A percentile compares a stretch with the other conserved stretches of the same genome.
Conservation (phyloP, 2,797 vertebrate genomes). For the Mus caroli region DNA sequence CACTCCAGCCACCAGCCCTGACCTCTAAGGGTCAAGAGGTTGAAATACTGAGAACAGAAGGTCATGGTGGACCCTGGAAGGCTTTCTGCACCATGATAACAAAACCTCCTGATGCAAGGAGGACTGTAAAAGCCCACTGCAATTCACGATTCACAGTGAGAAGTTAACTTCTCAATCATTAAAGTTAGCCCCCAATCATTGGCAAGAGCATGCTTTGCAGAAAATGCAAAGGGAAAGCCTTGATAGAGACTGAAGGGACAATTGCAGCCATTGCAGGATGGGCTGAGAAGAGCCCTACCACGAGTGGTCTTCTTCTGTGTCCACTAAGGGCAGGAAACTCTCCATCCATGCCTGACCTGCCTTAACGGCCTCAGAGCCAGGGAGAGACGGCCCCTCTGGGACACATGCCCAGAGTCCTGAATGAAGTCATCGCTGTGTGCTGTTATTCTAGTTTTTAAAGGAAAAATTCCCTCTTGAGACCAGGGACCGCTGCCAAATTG, state of each 20-base stretch:
- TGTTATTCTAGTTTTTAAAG: conserved; percentile 80
- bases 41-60: accelerated
- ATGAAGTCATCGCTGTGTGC: conserved; percentile 58
- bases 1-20: accelerated
- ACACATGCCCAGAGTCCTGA: background rate
- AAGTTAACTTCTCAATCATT: too few relatives aligned
- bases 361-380: background rate
- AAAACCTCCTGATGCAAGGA: background rate
- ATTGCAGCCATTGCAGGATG: too few relatives aligned
- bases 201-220: accelerated
- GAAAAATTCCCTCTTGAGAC: conserved; percentile 77
- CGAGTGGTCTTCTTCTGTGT: background rate
- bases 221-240: background rate
- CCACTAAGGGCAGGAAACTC: background rate
- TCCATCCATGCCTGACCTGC: background rate
- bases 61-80: background rate
- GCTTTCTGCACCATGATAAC: background rate
- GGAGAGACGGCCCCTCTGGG: background rate
- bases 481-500: conserved; percentile 78
- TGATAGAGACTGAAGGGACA: accelerated
- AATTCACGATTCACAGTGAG: too few relatives aligned
- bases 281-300: accelerated
- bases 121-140: too few relatives aligned
- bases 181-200: background rate
- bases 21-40: background rate